A percentile compares a stretch with the other conserved stretches of the same genome.
These are phyloP conservation scores for Notoglanidium macrostoma DNA, from an alignment of 2,797 vertebrate species.

Conservation along the genomic window DNA sequence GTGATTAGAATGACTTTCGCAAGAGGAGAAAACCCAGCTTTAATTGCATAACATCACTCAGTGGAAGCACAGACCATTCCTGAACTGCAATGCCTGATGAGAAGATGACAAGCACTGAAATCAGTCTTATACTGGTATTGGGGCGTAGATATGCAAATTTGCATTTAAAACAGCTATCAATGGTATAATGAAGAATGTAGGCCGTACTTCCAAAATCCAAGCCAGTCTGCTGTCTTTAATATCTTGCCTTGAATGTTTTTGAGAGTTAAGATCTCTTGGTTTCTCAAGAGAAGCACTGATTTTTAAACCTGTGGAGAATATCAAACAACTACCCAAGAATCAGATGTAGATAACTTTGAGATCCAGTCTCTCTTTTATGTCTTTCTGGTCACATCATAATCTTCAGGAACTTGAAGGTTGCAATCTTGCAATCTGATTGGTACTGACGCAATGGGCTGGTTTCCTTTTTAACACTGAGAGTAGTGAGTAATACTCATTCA, in stretches of 20 bases:
- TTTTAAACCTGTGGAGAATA: background rate
- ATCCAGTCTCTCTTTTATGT: background rate
- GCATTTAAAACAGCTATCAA: background rate
- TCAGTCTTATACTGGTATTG: background rate
- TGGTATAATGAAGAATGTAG: background rate
- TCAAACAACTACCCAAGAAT: background rate
- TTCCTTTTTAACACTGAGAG: background rate
- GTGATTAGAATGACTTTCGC: too few species aligned
- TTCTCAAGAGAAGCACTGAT: background rate
- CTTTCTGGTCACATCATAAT: background rate
- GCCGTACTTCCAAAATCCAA: background rate
- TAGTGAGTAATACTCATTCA: slow-evolving; percentile 15
- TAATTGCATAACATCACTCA: too few species aligned
- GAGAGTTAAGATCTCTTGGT: background rate
- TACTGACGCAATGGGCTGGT: background rate
- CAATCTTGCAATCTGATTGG: background rate
- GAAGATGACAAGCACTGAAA: background rate
- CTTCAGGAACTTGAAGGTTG: background rate
- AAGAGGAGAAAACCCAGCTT: too few species aligned
- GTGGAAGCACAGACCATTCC: too few species aligned
- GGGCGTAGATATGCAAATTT: background rate
- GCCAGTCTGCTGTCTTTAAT: background rate
- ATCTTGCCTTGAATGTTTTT: background rate
- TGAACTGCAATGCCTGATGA: background rate
- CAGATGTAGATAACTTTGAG: background rate